Base-by-base conservation (phyloP, 92 coral and sea anemone genomes). In the Phymanthus crucifer region DNA sequence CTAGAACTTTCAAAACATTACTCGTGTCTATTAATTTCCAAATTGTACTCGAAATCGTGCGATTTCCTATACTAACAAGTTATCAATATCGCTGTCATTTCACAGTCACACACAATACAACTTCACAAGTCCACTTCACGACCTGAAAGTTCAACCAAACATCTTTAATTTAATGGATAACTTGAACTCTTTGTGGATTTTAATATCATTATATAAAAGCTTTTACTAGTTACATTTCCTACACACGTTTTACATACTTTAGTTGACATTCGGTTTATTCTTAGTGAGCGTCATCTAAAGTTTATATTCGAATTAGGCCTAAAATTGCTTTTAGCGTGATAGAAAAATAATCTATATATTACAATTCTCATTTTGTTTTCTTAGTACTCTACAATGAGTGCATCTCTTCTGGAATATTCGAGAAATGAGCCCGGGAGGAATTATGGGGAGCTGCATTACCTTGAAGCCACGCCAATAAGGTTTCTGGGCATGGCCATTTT, bases 331-430 rank as follows among this genome's bases (percentile, higher is more conserved):
- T 54, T 27, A 27, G 32, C 6, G 33, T 17, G 29, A 24, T 61
- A 61, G 33, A 61, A 61, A 61, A 61, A 61, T 61, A 61, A 61
- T 61, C 29, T 34, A 27, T 61, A 61, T 61, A 61, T 61, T 61
- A 61, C 68, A 61, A 61, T 61, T 61, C 29, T 24, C 27, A n/a
- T 61, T 24, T 61, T 7, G 68, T 27, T 9, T 2, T n/a, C 9
- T 9, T 27, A 26, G 32, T 8, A 27, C 34, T 1, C 17, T 12
- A 12, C 23, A n/a, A n/a, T n/a, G 6, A 6, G 68, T 12, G 8
- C 33, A 5, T 27, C 29, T 61, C 34, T 54, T 61, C 13, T 5
- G 68, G 16, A 27, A 61, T 61, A 26, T 5, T 24, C 11, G 68
- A 61, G 18, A 27, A 24, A 61, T 54, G 6, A 23, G 26, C 64